Base-by-base conservation (phyloP, 2,113 vertebrate species). In the Atherinomorus stipes region DNA sequence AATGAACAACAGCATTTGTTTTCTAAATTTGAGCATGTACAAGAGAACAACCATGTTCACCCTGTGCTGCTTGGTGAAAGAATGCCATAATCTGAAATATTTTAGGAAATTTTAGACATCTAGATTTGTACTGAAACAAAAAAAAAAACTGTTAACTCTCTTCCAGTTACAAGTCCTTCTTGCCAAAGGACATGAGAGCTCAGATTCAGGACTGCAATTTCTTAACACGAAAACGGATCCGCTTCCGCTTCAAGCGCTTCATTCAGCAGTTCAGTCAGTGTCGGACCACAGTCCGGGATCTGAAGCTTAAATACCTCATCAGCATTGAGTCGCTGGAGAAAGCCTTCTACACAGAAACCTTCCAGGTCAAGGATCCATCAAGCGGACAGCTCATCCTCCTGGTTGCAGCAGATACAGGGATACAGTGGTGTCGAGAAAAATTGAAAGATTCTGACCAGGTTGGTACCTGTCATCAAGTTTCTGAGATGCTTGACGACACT, bases 301-400 rank as follows among this genome's bases (percentile, higher is more conserved):
- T 99, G 89, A 98, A 98, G 93, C 95, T 99, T 60, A 99, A 99
- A 66, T 99, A 99, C 90, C 95, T 99, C 81, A 97, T 98, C 90
- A 98, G 97, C 92, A 93, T 99, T 90, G 97, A 99, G 94, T 93
- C 92, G 16, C 94, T 99, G 89, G 96, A 98, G 89, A 90, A 95
- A 60, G 93, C 93, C 65, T 97, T 99, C 94, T 98, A 97, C 92
- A 96, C 96, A n/a, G 98, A 99, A 73, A 92, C 93, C 61, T 99
- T 99, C 93, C 93, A 94, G 85, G 96, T 99, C 75, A 95, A 91
- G 85, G 95, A 98, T 34, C 93, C 94, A 21, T 86, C 93, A 76
- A 91, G 90, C 4, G 95, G 96, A 66, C 93, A 92, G 76, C 94
- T 95, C 93, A 94, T 94, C 72, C 93, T 99, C 89, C 74, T 96